Conservation (phyloP, 2,113 vertebrate genomes). For the Nanorana parkeri region DNA sequence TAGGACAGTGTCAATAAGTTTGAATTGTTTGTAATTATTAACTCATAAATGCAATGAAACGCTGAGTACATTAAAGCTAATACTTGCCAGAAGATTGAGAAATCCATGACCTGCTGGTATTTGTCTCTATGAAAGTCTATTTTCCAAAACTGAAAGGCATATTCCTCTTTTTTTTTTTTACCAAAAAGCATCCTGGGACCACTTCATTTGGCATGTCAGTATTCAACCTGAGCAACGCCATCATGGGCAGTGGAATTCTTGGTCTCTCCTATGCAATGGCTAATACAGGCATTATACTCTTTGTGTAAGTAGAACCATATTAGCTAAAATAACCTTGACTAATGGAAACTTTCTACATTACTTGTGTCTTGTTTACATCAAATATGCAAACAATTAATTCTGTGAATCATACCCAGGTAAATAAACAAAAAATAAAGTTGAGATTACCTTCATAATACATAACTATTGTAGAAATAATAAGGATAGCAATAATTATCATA, state of each 20-base stretch:
- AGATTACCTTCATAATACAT: too few relatives aligned
- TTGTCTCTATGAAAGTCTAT: not conserved
- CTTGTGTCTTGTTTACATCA: too few relatives aligned
- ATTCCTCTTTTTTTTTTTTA: slow-evolving; percentile 49
- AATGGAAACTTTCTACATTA: too few relatives aligned
- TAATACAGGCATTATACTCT: slow-evolving; percentile 93
- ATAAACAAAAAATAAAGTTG: too few relatives aligned
- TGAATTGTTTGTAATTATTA: slow-evolving; percentile 49
- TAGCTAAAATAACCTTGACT: not conserved
- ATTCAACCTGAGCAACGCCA: slow-evolving; percentile 97
- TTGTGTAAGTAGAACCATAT: slow-evolving; percentile 80
- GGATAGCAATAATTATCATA: too few relatives aligned
- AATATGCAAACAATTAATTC: too few relatives aligned
- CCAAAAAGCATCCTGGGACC: slow-evolving; percentile 85
- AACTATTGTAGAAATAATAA: too few relatives aligned
- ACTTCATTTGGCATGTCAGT: slow-evolving; percentile 93
- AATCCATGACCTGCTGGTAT: slow-evolving; percentile 15
- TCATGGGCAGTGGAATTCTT: slow-evolving; percentile 97
- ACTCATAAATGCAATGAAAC: slow-evolving; percentile 3
- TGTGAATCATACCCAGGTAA: too few relatives aligned
- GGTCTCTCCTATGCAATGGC: slow-evolving; percentile 96
- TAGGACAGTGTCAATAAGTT: slow-evolving; percentile 28
- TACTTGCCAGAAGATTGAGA: slow-evolving; percentile 5
- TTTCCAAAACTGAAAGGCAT: not conserved
- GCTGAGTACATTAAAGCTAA: slow-evolving; percentile 3